These are phyloP conservation scores for Hiodon alosoides DNA, from an alignment of 2,113 vertebrate genomes.

Conservation along the genomic window DNA sequence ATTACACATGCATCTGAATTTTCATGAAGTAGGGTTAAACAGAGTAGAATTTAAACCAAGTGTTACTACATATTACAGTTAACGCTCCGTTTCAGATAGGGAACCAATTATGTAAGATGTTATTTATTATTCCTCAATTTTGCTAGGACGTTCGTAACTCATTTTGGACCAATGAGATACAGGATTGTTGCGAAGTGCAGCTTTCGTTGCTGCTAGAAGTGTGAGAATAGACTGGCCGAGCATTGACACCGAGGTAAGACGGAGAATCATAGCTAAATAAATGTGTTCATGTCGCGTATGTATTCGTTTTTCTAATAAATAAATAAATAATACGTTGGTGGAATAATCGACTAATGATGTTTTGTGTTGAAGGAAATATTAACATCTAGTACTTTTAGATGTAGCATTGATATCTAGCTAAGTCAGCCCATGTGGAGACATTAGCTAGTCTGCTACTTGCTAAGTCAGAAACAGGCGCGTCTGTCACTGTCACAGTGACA, in stretches of 20 bases:
- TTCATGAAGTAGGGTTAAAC: too few species aligned
- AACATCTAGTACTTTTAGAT: not conserved
- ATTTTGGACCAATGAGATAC: conserved; percentile 1
- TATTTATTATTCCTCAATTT: not conserved
- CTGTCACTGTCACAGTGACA: conserved; percentile 9
- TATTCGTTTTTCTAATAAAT: not conserved
- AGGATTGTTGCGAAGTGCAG: not conserved
- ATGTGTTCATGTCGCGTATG: not conserved
- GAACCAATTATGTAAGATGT: not conserved
- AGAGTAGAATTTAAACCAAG: too few species aligned
- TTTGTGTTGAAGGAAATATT: not conserved
- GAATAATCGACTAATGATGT: not conserved
- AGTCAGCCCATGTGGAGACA: conserved; percentile 4
- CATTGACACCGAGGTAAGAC: conserved; percentile 21
- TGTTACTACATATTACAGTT: too few species aligned
- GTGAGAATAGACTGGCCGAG: conserved; percentile 15
- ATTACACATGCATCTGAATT: too few species aligned
- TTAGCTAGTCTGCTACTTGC: conserved; percentile 9
- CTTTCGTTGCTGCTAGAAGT: conserved; percentile 12
- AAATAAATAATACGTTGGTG: not conserved
- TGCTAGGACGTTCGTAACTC: not conserved
- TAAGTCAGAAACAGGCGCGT: conserved; percentile 8
- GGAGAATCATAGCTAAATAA: not conserved
- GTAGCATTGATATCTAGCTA: not conserved
- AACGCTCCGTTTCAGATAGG: too few species aligned